phyloP scores from a whole-genome alignment of 2,113 vertebrate species.

The Cranoglanis bouderius region DNA sequence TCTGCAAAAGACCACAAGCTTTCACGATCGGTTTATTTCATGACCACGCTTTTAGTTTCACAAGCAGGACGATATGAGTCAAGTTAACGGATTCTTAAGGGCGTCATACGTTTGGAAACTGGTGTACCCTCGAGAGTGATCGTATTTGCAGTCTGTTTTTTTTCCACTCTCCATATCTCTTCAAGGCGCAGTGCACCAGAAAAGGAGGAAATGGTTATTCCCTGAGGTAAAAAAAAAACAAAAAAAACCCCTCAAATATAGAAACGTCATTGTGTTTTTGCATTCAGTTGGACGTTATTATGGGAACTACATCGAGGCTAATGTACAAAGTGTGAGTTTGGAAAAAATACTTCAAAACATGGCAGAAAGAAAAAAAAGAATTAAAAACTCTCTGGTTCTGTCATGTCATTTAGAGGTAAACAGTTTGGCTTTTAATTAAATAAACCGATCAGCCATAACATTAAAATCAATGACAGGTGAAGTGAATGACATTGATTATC shows the following conservation, averaged over 20 bases:
- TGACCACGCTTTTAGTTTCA: slow-evolving; percentile 18
- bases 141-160: neutral
- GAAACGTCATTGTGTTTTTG: slow-evolving; percentile 30
- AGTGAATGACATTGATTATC: too few species aligned
- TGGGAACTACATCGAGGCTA: neutral
- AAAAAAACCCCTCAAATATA: slow-evolving; percentile 58
- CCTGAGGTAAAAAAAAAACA: slow-evolving; percentile 43
- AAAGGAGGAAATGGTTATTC: slow-evolving; percentile 62
- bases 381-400: too few species aligned
- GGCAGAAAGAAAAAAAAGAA: neutral
- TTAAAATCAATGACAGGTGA: too few species aligned
- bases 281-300: neutral
- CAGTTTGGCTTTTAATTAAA: neutral
- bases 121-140: neutral
- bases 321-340: neutral
- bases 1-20: neutral
- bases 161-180: slow-evolving; percentile 16
- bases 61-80: slow-evolving; percentile 21
- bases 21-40: neutral
- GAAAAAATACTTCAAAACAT: neutral
- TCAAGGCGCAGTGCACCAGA: slow-evolving; percentile 26
- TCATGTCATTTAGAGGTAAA: neutral
- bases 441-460: too few species aligned
- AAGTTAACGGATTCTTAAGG: neutral
- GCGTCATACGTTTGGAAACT: neutral